phyloP scores from a whole-genome alignment of 2,888 invertebrate genomes.

The Stratiomys singularior region DNA sequence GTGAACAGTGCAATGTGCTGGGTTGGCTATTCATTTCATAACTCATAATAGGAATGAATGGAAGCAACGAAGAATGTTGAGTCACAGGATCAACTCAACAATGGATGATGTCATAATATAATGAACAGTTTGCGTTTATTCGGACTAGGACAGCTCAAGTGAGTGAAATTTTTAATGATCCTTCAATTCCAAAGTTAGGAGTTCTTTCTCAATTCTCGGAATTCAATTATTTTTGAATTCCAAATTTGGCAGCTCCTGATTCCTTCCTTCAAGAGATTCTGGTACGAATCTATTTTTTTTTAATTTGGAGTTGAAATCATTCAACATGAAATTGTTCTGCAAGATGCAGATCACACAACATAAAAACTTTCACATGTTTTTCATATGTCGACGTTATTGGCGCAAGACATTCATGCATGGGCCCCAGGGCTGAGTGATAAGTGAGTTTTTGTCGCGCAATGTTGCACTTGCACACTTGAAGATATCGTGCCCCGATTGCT shows the following conservation, averaged over 20 bases:
- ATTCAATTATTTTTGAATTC: background rate
- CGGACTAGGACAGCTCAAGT: too few relatives aligned
- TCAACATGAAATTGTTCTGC: background rate
- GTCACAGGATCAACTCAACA: too few relatives aligned
- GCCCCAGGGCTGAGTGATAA: conserved; percentile 38
- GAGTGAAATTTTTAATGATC: too few relatives aligned
- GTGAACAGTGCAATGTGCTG: background rate
- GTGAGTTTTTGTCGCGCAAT: conserved; percentile 46
- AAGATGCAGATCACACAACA: conserved; percentile 26
- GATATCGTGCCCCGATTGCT: conserved; percentile 13
- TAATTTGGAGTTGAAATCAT: background rate
- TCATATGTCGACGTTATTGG: conserved; percentile 20
- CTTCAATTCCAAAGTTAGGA: too few relatives aligned
- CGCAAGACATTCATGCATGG: conserved; percentile 8
- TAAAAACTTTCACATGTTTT: conserved; percentile 42
- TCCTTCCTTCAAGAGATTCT: background rate
- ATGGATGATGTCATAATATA: too few relatives aligned
- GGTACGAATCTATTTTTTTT: background rate
- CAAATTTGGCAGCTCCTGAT: background rate
- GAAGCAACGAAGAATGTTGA: too few relatives aligned
- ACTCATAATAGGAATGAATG: too few relatives aligned
- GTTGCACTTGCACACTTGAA: conserved; percentile 40
- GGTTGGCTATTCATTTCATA: too few relatives aligned
- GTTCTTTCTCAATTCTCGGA: too few relatives aligned
- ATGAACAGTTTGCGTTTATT: too few relatives aligned